Evolutionary conservation across 2,888 invertebrate genomes (phyloP), one percentile per base, ranked within the genome.

Genomic region (Bibio marci): DNA sequence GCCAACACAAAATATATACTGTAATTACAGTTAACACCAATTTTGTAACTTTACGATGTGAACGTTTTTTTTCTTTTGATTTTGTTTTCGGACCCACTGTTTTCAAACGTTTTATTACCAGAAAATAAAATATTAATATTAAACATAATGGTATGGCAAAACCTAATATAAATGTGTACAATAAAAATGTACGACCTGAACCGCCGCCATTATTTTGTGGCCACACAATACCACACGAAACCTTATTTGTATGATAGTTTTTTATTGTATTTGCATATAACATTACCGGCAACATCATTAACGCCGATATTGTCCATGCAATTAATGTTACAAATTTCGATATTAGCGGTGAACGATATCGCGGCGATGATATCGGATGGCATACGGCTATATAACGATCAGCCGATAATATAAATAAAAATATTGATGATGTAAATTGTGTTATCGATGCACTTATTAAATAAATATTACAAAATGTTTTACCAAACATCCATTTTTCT

Each of bases 381-480:
- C 87, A 88, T 5, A 88, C 85, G 1, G 87, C 86, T 32, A 45
- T 37, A 59, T 86, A 87, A 36, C 86, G 67, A 56, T 87, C 87
- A 2, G 83, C 85, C 51, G 80, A 80, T 85, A 87, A 85, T 47
- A 87, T 82, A 52, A 83, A 80, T 34, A 86, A 65, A 52, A 87
- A 79, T 49, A 86, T 79, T 48, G 81, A 81, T 58, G 81, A 81
- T 30, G 86, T 85, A 56, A 86, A 85, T 62, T 86, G 86, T 54
- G 85, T 87, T 49, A 87, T 80, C 41, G 81, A 80, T 0, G 86
- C 85, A 1, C 79, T 76, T 35, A 80, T 80, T 78, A 86, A 80
- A 63, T 83, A 87, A 1, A 76, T 74, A 52, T 83, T 83, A 62
- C 87, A 87, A 70, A 82, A 78, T 44, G 76, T 66, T 42, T 73